Base-by-base conservation (phyloP, 2,797 vertebrate genomes). In the Mormyrops boulengeri region DNA sequence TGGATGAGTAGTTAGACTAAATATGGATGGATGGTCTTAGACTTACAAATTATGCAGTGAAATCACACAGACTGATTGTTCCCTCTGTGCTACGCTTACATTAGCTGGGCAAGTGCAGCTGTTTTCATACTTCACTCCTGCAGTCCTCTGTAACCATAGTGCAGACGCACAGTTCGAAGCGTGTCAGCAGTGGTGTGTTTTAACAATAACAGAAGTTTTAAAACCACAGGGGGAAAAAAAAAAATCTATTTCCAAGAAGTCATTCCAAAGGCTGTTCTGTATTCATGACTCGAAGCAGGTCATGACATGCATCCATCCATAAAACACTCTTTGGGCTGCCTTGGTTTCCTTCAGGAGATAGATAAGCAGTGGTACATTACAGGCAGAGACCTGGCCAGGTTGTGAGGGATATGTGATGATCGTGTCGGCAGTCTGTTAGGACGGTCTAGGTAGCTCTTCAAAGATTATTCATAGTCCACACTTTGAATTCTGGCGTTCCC, bases 381-480 rank as follows among this genome's bases (percentile, higher is more conserved):
- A 19, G 19, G 41, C 41, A 44, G 17, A 44, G 41, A 47, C 6
- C 6, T 0, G 19, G 77, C 7, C 2, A 1, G 77, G 41, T 82
- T 82, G 19, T 82, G 77, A 82, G 41, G 41, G 77, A 17, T 41
- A 9, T 47, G 41, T 82, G 47, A 82, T 41, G 19, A 82, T 47
- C 47, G 77, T 82, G 38, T 82, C 77, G 47, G 77, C 77, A 82
- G 77, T 82, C 77, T 82, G 77, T 82, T 82, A 82, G 41, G 41
- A 82, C 41, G 47, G 41, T 82, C 77, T 17, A 44, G 77, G 77
- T 82, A 82, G 38, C 41, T 82, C 77, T n/a, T n/a, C 17, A 47
- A 47, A 82, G 41, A 47, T 80, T 47, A 41, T 41, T 47, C 41
- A 47, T 80, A 44, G 41, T 47, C 38, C 73, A 80, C 7, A 47